phyloP scores from a whole-genome alignment of 2,888 invertebrate genomes.

The Lasioglossum villosulum region DNA sequence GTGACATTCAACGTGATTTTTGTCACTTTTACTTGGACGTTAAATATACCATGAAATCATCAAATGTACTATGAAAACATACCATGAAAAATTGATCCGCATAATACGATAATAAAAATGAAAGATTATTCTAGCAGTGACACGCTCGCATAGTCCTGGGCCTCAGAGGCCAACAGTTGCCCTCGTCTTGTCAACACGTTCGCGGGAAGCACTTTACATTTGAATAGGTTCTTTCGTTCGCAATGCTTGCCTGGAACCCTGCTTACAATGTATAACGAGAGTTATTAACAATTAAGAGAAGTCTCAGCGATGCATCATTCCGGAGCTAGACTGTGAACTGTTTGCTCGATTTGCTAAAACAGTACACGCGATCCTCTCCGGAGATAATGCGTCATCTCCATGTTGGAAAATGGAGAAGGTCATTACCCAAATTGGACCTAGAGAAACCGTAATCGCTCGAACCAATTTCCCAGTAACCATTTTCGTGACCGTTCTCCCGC shows the following conservation, averaged over 20 bases:
- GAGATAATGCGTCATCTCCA: slow-evolving; percentile 26
- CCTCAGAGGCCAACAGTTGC: not conserved
- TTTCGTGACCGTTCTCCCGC: not conserved
- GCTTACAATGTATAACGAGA: not conserved
- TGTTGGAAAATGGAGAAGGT: slow-evolving; percentile 20
- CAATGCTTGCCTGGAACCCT: not conserved
- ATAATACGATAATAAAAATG: not conserved
- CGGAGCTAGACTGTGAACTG: not conserved
- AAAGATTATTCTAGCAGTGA: not conserved
- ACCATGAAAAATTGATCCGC: not conserved
- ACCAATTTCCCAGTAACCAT: slow-evolving; percentile 8
- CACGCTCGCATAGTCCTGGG: not conserved
- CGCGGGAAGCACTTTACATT: not conserved
- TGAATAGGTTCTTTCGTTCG: not conserved
- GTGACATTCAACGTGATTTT: not conserved
- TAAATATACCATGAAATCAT: too few species aligned
- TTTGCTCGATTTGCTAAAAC: not conserved
- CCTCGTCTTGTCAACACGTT: not conserved
- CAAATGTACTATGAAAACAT: too few species aligned
- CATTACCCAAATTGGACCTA: slow-evolving; percentile 22
- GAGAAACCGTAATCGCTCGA: slow-evolving; percentile 13
- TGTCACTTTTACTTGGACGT: not conserved
- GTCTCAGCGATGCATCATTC: not conserved
- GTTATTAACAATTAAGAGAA: slow-evolving; percentile 5
- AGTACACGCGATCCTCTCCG: not conserved